These are phyloP conservation scores for Formica exsecta DNA, from an alignment of 1,140 invertebrate species.

Conservation along the genomic window DNA sequence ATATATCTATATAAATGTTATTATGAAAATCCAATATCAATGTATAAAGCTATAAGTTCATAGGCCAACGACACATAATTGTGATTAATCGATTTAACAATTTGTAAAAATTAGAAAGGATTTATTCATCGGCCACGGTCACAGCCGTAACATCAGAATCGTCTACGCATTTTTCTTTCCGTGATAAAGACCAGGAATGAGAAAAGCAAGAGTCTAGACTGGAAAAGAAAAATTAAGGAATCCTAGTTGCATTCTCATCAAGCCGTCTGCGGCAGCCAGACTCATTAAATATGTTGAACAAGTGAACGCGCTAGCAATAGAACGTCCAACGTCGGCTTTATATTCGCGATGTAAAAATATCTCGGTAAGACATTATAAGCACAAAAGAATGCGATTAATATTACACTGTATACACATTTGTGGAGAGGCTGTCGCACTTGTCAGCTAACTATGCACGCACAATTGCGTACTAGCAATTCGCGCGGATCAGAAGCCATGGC, in stretches of 20 bases:
- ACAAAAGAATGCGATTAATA: slow-evolving; percentile 78
- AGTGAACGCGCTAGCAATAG: background rate
- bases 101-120: background rate
- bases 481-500: slow-evolving; percentile 79
- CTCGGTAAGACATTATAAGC: slow-evolving; percentile 66
- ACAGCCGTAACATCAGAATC: background rate
- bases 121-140: background rate
- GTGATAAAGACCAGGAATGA: background rate
- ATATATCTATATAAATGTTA: background rate
- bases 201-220: background rate
- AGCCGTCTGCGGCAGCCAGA: background rate
- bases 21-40: background rate
- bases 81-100: background rate
- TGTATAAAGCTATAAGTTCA: background rate
- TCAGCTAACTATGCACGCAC: slow-evolving; percentile 16
- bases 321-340: background rate
- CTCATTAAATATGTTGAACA: slow-evolving; percentile 10
- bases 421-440: background rate
- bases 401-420: slow-evolving; percentile 50
- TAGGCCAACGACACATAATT: background rate
- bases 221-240: slow-evolving; percentile 11
- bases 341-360: slow-evolving; percentile 28
- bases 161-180: background rate
- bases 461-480: slow-evolving; percentile 3
- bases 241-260: background rate